phyloP scores from a whole-genome alignment of 2,888 invertebrate genomes.

The Sthenelais limicola region DNA sequence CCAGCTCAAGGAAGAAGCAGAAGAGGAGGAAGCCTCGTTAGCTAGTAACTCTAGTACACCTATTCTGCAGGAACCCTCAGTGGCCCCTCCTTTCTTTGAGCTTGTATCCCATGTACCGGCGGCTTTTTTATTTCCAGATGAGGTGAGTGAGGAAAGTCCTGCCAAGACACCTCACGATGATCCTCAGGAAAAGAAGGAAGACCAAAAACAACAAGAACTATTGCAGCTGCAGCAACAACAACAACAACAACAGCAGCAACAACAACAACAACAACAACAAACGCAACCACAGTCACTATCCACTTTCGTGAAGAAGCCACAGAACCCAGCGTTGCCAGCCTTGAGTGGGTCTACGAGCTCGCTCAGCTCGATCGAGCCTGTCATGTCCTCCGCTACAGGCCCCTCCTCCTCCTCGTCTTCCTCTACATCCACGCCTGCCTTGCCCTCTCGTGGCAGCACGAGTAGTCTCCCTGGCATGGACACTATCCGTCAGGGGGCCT shows the following conservation, averaged over 20 bases:
- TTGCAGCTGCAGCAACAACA: not conserved
- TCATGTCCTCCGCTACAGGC: not conserved
- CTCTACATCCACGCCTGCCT: not conserved
- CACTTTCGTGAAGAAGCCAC: not conserved
- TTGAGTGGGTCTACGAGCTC: constrained; percentile 13
- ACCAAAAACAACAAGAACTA: not conserved
- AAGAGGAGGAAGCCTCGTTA: no score
- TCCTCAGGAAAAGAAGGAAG: no score
- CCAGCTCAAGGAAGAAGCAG: no score
- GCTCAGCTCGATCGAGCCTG: not conserved
- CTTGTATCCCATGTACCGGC: no score
- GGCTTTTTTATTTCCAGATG: no score
- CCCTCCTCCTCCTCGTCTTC: not conserved
- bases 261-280: not conserved
- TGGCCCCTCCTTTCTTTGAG: no score
- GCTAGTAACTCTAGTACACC: not conserved
- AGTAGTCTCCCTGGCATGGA: constrained; percentile 32
- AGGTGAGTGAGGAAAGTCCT: no score
- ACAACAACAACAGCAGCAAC: not conserved
- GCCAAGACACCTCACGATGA: no score
- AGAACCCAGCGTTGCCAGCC: not conserved
- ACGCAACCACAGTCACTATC: not conserved
- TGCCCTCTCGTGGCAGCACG: constrained; percentile 34
- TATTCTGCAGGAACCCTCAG: not conserved
- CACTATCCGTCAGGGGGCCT: not conserved